A percentile compares a stretch with the other conserved stretches of the same genome.
These are phyloP conservation scores for Chlorospingus flavigularis DNA, from an alignment of 2,797 vertebrate species.

Conservation along the genomic window DNA sequence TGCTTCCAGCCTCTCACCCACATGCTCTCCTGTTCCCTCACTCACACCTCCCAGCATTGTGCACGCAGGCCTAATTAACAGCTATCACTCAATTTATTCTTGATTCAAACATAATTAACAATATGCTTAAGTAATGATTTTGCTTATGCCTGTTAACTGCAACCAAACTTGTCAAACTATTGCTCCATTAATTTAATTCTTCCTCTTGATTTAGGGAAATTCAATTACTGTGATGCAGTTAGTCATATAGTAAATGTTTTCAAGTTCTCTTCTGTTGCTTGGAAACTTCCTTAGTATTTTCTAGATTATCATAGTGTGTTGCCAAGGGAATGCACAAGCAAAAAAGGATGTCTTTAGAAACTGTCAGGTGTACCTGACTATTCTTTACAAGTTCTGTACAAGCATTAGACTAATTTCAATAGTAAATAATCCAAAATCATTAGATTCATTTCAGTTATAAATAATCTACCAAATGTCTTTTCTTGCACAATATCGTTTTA, in stretches of 20 bases:
- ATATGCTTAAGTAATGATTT: slow-evolving; percentile 48
- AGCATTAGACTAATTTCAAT: neutral
- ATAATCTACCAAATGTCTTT: neutral
- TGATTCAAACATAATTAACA: slow-evolving; percentile 66
- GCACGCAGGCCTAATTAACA: slow-evolving; percentile 56
- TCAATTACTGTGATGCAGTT: slow-evolving; percentile 53
- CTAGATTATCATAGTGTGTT: slow-evolving; percentile 18
- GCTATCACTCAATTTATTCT: slow-evolving; percentile 59
- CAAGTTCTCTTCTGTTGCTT: slow-evolving; percentile 34
- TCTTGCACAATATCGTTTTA: neutral
- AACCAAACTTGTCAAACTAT: slow-evolving; percentile 49
- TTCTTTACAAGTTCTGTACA: neutral
- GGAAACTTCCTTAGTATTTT: slow-evolving; percentile 51
- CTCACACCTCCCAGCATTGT: neutral
- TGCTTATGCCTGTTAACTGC: slow-evolving; percentile 43
- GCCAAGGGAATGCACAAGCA: neutral
- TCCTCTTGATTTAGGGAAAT: slow-evolving; percentile 56
- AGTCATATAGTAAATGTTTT: slow-evolving; percentile 40
- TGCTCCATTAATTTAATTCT: slow-evolving; percentile 67
- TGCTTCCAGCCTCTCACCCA: neutral
- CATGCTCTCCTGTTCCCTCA: neutral
- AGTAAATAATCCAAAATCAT: neutral
- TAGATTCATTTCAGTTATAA: neutral
- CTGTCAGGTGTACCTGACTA: neutral
- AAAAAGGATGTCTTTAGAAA: slow-evolving; percentile 3